Conservation (phyloP, 2,113 vertebrate species). For the Rhinogobius similis region DNA sequence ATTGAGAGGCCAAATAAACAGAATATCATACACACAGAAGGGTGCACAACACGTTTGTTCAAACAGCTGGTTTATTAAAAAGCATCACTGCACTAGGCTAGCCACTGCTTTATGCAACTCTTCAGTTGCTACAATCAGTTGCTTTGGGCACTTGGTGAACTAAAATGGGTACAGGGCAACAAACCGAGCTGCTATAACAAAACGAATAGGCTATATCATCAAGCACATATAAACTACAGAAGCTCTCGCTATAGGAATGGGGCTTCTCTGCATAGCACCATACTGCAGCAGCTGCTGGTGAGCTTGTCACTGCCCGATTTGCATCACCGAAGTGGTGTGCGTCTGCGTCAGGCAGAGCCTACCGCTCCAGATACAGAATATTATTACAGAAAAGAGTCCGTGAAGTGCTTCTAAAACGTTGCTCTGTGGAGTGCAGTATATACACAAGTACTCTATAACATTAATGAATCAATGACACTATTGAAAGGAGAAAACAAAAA, state of each 20-base stretch:
- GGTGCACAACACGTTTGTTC: no score
- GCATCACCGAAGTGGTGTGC: background rate
- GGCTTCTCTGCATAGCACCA: conserved; percentile 17
- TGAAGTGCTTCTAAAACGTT: background rate
- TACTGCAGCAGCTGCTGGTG: conserved; percentile 32
- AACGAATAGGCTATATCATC: background rate
- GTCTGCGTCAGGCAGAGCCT: background rate
- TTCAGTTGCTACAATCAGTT: background rate
- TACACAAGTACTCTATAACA: background rate
- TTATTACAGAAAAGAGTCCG: background rate
- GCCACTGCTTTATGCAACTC: background rate
- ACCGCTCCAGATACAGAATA: background rate
- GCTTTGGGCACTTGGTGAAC: background rate
- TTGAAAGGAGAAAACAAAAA: background rate
- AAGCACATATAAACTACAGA: background rate
- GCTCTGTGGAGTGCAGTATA: background rate
- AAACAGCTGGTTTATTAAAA: background rate
- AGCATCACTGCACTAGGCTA: background rate
- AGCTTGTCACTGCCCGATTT: conserved; percentile 11
- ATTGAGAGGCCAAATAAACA: no score
- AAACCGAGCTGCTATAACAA: background rate
- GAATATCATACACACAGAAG: no score
- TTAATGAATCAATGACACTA: background rate
- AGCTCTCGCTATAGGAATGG: background rate
- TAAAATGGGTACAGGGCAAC: background rate